Conservation (phyloP, 2,888 invertebrate genomes). For the Agrochola lota region DNA sequence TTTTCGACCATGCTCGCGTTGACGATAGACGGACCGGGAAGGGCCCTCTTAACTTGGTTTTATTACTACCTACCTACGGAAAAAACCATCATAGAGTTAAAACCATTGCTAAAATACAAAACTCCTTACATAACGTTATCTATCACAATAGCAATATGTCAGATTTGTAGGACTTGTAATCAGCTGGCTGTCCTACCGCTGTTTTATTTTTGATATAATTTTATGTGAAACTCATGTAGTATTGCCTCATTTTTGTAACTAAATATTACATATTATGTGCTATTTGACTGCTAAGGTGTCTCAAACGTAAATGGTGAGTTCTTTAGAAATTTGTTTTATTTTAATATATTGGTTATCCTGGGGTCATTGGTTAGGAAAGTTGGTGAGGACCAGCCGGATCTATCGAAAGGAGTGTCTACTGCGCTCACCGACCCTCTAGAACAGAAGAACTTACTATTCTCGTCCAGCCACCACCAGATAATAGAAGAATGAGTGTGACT, state of each 20-base stretch:
- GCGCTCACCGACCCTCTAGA: not conserved
- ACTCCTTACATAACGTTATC: not conserved
- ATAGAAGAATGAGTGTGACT: not conserved
- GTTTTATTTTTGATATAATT: slow-evolving; percentile 59
- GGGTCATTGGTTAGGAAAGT: not conserved
- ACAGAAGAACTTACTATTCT: not conserved
- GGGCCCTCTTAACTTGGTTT: too few relatives aligned
- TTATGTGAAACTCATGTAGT: slow-evolving; percentile 63
- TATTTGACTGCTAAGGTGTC: slow-evolving; percentile 39
- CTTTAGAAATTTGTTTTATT: not conserved
- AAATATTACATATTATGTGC: slow-evolving; percentile 59
- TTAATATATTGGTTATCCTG: not conserved
- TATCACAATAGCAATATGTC: slow-evolving; percentile 32
- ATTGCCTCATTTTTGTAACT: slow-evolving; percentile 45
- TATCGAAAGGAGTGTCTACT: not conserved
- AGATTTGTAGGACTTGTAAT: slow-evolving; percentile 66
- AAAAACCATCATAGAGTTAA: not conserved
- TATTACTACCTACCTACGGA: too few relatives aligned
- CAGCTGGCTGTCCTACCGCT: slow-evolving; percentile 63
- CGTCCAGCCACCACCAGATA: not conserved
- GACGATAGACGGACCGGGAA: too few relatives aligned
- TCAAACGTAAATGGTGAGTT: slow-evolving; percentile 53
- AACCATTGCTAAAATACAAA: not conserved
- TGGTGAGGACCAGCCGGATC: too few relatives aligned
- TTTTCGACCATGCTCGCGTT: too few relatives aligned